A percentile compares a stretch with the other conserved stretches of the same genome.
These are phyloP conservation scores for Coilia nasus DNA, from an alignment of 2,797 vertebrate genomes.

Conservation along the genomic window DNA sequence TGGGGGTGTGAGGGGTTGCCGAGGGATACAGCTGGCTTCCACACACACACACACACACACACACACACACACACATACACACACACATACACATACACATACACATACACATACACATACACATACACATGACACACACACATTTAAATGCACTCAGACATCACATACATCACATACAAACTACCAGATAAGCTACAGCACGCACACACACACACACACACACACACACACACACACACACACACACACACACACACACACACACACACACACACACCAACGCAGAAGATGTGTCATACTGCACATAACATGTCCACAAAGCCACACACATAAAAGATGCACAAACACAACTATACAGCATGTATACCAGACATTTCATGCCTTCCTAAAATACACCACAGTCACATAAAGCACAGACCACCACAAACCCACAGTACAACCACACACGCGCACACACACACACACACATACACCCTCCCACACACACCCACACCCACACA, in stretches of 20 bases:
- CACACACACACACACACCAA: too few relatives aligned
- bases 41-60: conserved; percentile 52
- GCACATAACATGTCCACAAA: too few relatives aligned
- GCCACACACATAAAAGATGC: too few relatives aligned
- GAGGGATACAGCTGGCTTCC: conserved; percentile 55
- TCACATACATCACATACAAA: neutral
- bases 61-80: conserved; percentile 43
- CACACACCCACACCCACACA: too few relatives aligned
- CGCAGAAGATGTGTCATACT: neutral
- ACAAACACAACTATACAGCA: too few relatives aligned
- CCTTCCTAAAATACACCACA: neutral
- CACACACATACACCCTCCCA: neutral
- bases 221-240: neutral
- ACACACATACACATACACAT: conserved; percentile 39
- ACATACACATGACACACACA: neutral
- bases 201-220: neutral
- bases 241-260: neutral
- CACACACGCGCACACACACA: neutral
- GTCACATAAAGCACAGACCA: neutral
- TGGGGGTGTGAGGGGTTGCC: conserved; percentile 61
- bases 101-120: neutral
- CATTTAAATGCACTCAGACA: neutral
- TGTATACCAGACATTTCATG: too few relatives aligned
- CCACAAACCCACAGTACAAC: neutral
- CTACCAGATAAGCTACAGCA: too few relatives aligned